Percentiles rank a stretch among this genome's conserved stretches.
Conservation (phyloP, 2,888 invertebrate species). For the Neoitamus cyanurus region DNA sequence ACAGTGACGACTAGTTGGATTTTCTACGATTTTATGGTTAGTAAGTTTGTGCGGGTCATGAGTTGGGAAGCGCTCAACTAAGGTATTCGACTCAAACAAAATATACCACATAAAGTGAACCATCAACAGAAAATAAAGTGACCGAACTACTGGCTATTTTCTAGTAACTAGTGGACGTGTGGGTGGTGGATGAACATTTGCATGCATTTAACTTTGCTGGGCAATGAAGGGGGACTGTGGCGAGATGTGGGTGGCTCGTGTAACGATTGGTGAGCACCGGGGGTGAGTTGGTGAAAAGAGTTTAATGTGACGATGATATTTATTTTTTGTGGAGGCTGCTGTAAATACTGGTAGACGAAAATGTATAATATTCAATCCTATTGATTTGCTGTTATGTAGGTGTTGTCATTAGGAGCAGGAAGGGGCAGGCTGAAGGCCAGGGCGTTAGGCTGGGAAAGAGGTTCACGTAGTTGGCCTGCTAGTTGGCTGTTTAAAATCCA, state of each 20-base stretch:
- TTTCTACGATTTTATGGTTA: conserved; percentile 75
- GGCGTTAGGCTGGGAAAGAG: neutral
- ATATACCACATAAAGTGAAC: conserved; percentile 35
- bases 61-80: conserved; percentile 17
- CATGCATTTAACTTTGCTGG: conserved; percentile 29
- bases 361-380: conserved; percentile 69
- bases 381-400: conserved; percentile 51
- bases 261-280: neutral
- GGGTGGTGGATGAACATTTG: conserved; percentile 21
- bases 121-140: conserved; percentile 14
- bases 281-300: neutral
- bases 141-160: conserved; percentile 10
- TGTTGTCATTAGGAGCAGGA: neutral
- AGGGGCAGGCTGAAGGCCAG: neutral
- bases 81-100: conserved; percentile 7
- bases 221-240: neutral
- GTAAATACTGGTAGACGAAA: conserved; percentile 66
- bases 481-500: neutral
- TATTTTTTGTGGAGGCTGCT: conserved; percentile 10
- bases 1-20: conserved; percentile 98
- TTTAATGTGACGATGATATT: neutral
- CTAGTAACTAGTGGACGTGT: conserved; percentile 32
- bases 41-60: neutral
- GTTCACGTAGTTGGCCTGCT: conserved; percentile 11
- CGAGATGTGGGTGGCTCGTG: neutral